Evolutionary conservation across 1,140 invertebrate species (phyloP).

Genomic region (Hydropsyche tenuis): DNA sequence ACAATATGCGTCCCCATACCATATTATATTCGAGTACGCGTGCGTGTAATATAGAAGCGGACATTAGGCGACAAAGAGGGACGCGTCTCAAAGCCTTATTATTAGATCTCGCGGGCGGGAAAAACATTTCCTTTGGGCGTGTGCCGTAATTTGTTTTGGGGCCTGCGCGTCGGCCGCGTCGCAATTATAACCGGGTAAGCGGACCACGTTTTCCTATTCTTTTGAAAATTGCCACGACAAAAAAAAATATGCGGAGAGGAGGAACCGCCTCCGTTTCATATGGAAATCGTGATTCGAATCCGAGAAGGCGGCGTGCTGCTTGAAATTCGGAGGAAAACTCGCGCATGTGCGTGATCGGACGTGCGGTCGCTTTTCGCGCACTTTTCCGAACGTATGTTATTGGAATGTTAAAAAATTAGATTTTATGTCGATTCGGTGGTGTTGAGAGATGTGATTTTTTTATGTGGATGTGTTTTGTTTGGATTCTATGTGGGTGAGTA

Average conservation of each 20-base stretch:
- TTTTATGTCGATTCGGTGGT: no score
- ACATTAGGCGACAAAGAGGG: conserved; percentile 11
- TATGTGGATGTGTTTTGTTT: no score
- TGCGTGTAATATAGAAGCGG: neutral
- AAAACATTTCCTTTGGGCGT: conserved; percentile 32
- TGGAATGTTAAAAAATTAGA: no score
- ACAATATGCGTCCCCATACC: no score
- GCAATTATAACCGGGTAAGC: conserved; percentile 26
- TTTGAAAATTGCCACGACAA: conserved; percentile 42
- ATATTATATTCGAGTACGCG: no score
- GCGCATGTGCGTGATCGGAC: conserved; percentile 4
- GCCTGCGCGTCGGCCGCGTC: no score
- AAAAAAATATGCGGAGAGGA: no score
- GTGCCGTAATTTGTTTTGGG: conserved; percentile 32
- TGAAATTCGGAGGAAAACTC: neutral
- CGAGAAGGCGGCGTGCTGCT: neutral
- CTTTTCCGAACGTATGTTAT: neutral
- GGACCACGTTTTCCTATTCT: conserved; percentile 34
- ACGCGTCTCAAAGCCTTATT: conserved; percentile 31
- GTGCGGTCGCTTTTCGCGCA: neutral
- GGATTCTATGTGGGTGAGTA: no score
- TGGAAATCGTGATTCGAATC: conserved; percentile 45
- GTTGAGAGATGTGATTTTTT: no score
- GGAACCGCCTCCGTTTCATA: conserved; percentile 34
- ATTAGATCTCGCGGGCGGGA: conserved; percentile 41